Conservation (phyloP, 2,888 invertebrate genomes). For the Dromius quadrimaculatus region DNA sequence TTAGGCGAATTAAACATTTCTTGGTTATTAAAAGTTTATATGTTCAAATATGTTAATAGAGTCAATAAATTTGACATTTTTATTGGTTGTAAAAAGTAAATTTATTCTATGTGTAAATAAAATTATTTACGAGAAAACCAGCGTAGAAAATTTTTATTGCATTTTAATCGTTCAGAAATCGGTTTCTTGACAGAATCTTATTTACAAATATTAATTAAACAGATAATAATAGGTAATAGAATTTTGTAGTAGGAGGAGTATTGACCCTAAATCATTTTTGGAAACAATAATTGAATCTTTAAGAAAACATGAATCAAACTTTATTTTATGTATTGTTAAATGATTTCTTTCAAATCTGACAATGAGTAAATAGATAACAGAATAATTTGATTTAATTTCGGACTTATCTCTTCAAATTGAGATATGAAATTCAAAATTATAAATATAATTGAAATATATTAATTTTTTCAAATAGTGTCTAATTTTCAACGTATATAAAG, state of each 20-base stretch:
- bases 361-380: too few species aligned
- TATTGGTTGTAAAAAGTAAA: slow-evolving; percentile 28
- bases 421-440: too few species aligned
- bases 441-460: too few species aligned
- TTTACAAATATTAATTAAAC: slow-evolving; percentile 32
- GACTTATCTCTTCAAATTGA: too few species aligned
- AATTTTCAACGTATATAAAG: too few species aligned
- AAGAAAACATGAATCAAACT: too few species aligned
- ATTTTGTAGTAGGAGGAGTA: slow-evolving; percentile 8
- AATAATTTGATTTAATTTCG: too few species aligned
- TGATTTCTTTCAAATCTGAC: too few species aligned
- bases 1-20: slow-evolving; percentile 3
- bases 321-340: too few species aligned
- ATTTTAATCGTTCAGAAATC: slow-evolving; percentile 27
- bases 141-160: slow-evolving; percentile 22
- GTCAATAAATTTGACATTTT: slow-evolving; percentile 36
- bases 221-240: slow-evolving; percentile 11
- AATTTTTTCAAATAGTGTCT: too few species aligned
- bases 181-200: slow-evolving; percentile 32
- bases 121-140: slow-evolving; percentile 33
- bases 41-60: slow-evolving; percentile 33
- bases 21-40: slow-evolving; percentile 36
- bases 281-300: too few species aligned
- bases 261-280: slow-evolving; percentile 10
- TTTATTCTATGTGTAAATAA: slow-evolving; percentile 35